Evolutionary conservation across 2,113 vertebrate genomes (phyloP), one percentile per base, ranked within the genome.

Genomic region (Salvelinus namaycush): DNA sequence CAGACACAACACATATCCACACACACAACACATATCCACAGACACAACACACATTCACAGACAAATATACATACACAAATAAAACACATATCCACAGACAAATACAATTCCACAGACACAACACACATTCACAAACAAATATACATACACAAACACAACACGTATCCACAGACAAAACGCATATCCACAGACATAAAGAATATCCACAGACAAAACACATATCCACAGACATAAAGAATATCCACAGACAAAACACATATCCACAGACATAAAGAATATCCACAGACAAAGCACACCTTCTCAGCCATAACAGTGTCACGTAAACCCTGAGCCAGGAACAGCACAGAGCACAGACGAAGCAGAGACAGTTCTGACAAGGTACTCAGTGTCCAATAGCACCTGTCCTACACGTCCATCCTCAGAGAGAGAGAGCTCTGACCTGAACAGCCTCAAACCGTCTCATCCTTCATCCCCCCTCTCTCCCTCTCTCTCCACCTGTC

Each of bases 401-500:
- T 16, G 3, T 14, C 14, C 12, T 51, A 51, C 3, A 51, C 3
- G 49, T 51, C 11, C 3, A 51, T 51, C 49, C 49, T 1, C 11
- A 16, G 16, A 29, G 27, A 29, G 27, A 51, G 48, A 14, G 11
- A 51, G 11, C 14, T 49, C 13, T 49, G 48, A 39, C 34, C 34
- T 39, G 34, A 8, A 39, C 34, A 39, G 34, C 34, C 34, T 39
- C 34, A 39, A 7, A 7, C 34, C 34, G 8, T 39, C 34, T 39
- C 34, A 39, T 39, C 34, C 34, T 1, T 34, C 5, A 34, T 6
- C 27, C 27, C 27, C 5, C 31, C 5, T 34, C 31, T 6, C 27
- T 3, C 78, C 75, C 85, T 86, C 83, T 81, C 82, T 85, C 76
- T 87, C 85, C 83, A 76, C 66, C 77, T 70, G 78, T 83, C 79